phyloP scores from a whole-genome alignment of 2,797 vertebrate genomes.

The Gallirallus australis region DNA sequence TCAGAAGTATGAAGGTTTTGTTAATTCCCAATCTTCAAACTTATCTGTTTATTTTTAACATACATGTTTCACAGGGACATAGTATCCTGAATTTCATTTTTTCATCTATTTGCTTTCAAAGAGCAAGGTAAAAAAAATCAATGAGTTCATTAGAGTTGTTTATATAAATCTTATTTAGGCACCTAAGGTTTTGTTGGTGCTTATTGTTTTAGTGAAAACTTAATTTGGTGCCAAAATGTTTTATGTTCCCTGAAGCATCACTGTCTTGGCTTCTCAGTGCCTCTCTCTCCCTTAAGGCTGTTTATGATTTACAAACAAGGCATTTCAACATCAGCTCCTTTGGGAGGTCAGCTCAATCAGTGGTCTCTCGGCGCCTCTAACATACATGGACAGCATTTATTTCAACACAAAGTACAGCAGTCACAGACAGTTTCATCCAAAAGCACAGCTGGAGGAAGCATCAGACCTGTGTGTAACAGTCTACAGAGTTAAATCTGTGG shows the following conservation, averaged over 20 bases:
- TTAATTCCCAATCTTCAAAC: neutral
- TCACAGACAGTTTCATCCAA: conserved; percentile 37
- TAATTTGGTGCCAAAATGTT: neutral
- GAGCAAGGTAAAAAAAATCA: neutral
- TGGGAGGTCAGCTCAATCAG: neutral
- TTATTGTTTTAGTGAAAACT: neutral
- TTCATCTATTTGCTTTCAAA: neutral
- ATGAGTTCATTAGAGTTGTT: neutral
- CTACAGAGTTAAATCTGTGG: conserved; percentile 14
- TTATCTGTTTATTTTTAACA: neutral
- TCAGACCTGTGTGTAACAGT: conserved; percentile 23
- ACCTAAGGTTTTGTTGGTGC: neutral
- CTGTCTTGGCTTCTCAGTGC: neutral
- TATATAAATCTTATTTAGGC: neutral
- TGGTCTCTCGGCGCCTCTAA: neutral
- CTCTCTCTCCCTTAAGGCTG: neutral
- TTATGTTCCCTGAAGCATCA: neutral
- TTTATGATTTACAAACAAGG: conserved; percentile 58
- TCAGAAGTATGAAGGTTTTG: neutral
- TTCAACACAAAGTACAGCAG: conserved; percentile 15
- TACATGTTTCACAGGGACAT: neutral
- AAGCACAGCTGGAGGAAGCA: conserved; percentile 55
- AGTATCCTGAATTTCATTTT: neutral
- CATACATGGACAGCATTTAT: conserved; percentile 26
- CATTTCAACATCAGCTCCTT: neutral